phyloP scores from a whole-genome alignment of 2,888 invertebrate species.

The Leuctra nigra region DNA sequence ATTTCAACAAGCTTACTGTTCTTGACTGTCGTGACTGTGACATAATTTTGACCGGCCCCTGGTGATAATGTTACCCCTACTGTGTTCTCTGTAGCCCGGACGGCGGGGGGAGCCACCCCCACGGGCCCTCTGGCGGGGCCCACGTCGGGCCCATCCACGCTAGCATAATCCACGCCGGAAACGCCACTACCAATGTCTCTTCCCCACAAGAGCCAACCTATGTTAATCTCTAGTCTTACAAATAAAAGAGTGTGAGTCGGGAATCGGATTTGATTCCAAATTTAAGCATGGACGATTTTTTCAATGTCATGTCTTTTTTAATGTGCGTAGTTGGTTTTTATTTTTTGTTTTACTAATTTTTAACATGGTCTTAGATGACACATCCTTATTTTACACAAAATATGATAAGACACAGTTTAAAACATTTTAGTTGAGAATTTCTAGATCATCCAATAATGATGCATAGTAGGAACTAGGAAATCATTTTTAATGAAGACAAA shows the following conservation, averaged over 20 bases:
- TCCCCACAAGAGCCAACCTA: conserved; percentile 80
- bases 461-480: no score
- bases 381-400: no score
- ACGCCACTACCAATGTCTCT: conserved; percentile 52
- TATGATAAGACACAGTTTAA: no score
- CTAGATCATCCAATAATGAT: no score
- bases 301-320: no score
- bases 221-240: conserved; percentile 80
- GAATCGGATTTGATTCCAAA: no score
- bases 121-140: conserved; percentile 42
- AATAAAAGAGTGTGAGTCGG: conserved; percentile 35
- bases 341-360: no score
- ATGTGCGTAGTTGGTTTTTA: no score
- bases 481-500: no score
- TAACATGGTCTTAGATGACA: no score
- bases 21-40: conserved; percentile 33
- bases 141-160: conserved; percentile 40
- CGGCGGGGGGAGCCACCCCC: conserved; percentile 22
- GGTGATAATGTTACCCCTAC: neutral
- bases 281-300: no score
- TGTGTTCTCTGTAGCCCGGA: conserved; percentile 30
- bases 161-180: conserved; percentile 37
- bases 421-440: no score
- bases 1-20: neutral
- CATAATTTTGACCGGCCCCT: conserved; percentile 33